Conservation (phyloP, 2,797 vertebrate genomes). For the Pygocentrus nattereri region DNA sequence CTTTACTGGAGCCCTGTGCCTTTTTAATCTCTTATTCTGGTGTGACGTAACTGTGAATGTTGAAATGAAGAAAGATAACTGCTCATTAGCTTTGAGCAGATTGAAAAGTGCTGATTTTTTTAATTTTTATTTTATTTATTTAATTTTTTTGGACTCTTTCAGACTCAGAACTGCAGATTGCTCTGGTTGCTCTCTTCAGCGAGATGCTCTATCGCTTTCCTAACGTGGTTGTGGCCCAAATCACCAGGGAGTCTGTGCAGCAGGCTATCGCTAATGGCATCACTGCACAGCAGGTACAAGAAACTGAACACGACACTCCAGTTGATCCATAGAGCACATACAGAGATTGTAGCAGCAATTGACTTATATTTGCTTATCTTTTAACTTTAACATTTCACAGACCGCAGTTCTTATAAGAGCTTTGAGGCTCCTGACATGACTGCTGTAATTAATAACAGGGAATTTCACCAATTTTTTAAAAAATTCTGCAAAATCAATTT, state of each 20-base stretch:
- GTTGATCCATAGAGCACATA: neutral
- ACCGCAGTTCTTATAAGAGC: no score
- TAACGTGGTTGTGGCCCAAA: conserved; percentile 89
- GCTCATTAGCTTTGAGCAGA: neutral
- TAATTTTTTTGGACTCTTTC: no score
- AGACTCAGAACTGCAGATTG: conserved; percentile 93
- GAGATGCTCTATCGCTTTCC: conserved; percentile 93
- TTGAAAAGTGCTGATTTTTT: neutral
- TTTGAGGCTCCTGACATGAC: no score
- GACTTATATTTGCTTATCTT: neutral
- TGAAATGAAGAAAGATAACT: neutral
- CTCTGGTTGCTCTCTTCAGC: conserved; percentile 91
- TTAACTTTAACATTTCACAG: no score
- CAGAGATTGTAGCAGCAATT: neutral
- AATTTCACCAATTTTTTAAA: no score
- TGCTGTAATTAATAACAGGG: no score
- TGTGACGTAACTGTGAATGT: neutral
- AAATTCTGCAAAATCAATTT: no score
- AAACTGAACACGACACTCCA: neutral
- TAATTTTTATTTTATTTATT: no score
- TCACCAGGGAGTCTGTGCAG: conserved; percentile 91
- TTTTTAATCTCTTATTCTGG: neutral
- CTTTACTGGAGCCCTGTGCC: no score
- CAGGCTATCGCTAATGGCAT: conserved; percentile 93
- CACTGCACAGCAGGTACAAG: conserved; percentile 89